Conservation (phyloP, 2,797 vertebrate species). For the Gouania willdenowi region DNA sequence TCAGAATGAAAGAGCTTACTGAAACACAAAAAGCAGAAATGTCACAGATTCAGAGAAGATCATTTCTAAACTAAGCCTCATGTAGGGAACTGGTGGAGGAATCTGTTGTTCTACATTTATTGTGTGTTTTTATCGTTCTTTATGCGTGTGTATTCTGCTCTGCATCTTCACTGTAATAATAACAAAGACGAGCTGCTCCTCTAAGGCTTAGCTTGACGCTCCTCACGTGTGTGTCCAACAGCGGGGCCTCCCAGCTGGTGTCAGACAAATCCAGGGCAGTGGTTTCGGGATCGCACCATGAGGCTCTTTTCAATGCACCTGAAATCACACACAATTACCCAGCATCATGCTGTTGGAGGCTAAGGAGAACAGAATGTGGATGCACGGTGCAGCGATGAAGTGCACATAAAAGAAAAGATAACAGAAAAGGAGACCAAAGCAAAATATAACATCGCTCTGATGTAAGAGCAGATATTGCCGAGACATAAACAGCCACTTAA, state of each 20-base stretch:
- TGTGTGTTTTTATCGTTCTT: constrained; percentile 50
- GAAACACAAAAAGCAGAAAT: constrained; percentile 34
- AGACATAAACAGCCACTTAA: constrained; percentile 15
- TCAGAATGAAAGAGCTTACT: constrained; percentile 17
- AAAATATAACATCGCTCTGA: constrained; percentile 5
- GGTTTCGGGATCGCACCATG: too few species aligned
- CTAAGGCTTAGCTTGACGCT: constrained; percentile 26
- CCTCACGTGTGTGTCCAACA: constrained; percentile 26
- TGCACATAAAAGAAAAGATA: constrained; percentile 37
- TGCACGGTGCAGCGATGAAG: not conserved
- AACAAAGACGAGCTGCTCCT: constrained; percentile 38
- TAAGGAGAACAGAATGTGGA: constrained; percentile 6
- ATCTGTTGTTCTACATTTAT: constrained; percentile 1
- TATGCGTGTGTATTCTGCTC: constrained; percentile 17
- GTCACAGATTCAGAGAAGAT: constrained; percentile 42
- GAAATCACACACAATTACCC: constrained; percentile 55
- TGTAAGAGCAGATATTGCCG: not conserved
- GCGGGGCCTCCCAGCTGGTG: constrained; percentile 22
- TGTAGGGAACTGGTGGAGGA: constrained; percentile 17
- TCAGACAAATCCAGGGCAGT: too few species aligned
- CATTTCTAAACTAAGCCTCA: constrained; percentile 31
- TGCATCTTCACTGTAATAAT: constrained; percentile 35
- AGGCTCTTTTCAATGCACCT: constrained; percentile 47
- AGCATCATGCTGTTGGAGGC: constrained; percentile 23
- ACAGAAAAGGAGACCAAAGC: constrained; percentile 18